These are phyloP conservation scores for Cromileptes altivelis DNA, from an alignment of 2,113 vertebrate genomes.

Conservation along the genomic window DNA sequence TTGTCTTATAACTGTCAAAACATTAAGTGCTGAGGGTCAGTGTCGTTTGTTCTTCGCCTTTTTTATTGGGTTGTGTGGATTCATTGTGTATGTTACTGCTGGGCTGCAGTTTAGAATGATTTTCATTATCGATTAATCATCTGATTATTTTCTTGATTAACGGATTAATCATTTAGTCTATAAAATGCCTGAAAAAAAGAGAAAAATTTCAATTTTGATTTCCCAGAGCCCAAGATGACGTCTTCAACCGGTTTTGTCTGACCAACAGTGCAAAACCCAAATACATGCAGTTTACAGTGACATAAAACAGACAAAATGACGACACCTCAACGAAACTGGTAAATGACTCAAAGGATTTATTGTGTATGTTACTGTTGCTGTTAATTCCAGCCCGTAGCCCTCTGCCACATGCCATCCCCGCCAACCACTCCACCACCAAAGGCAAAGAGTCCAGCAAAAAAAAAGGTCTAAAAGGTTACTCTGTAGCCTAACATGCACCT, in stretches of 20 bases:
- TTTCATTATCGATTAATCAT: background rate
- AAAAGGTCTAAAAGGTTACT: no score
- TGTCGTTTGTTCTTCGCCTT: no score
- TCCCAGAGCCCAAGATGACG: background rate
- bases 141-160: background rate
- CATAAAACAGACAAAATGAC: no score
- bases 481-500: no score
- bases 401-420: no score
- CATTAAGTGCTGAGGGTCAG: slow-evolving; percentile 46
- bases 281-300: background rate
- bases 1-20: slow-evolving; percentile 56
- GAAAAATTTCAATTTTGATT: no score
- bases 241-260: background rate
- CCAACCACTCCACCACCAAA: no score
- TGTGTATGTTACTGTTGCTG: no score
- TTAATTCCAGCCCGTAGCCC: no score
- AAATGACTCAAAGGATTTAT: background rate
- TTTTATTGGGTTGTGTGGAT: background rate
- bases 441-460: no score
- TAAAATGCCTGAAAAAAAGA: background rate
- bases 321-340: background rate
- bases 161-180: background rate
- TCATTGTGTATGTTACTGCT: background rate
- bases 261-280: background rate
- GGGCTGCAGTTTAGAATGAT: background rate